Evolutionary conservation across 2,888 invertebrate genomes (phyloP).

Genomic region (Ferdinandea cuprea): DNA sequence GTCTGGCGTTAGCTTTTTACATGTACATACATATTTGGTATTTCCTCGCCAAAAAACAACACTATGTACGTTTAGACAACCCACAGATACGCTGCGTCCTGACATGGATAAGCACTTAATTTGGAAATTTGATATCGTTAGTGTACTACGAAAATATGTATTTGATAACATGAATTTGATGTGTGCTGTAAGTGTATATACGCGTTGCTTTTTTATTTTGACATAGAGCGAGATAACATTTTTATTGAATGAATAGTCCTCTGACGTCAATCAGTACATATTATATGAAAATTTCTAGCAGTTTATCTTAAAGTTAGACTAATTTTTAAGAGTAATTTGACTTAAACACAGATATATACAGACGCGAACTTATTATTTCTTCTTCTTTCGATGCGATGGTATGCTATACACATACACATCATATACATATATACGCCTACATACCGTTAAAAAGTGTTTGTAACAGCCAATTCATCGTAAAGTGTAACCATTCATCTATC

Average conservation of each 20-base stretch:
- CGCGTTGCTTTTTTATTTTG: conserved; percentile 10
- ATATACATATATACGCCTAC: no score
- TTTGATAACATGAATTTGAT: conserved; percentile 26
- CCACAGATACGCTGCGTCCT: conserved; percentile 4
- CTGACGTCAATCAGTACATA: conserved; percentile 64
- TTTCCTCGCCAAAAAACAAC: background rate
- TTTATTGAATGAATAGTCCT: conserved; percentile 19
- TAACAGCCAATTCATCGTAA: conserved; percentile 27
- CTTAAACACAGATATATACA: conserved; percentile 34
- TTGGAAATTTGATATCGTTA: conserved; percentile 32
- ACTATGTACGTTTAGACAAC: background rate
- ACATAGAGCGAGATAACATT: conserved; percentile 26
- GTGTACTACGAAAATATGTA: conserved; percentile 20
- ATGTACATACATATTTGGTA: no score
- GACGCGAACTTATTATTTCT: no score
- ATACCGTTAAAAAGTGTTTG: conserved; percentile 21
- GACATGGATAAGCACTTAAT: conserved; percentile 65
- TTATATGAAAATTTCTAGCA: no score
- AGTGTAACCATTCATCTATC: background rate
- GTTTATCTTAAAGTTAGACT: no score
- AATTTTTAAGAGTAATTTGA: conserved; percentile 57
- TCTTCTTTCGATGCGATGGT: no score
- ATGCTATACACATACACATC: no score
- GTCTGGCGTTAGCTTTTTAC: background rate
- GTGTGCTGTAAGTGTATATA: background rate